Evolutionary conservation across 1,140 invertebrate species (phyloP), one percentile per base, ranked within the genome.

Genomic region (Drosophila ohnishii): DNA sequence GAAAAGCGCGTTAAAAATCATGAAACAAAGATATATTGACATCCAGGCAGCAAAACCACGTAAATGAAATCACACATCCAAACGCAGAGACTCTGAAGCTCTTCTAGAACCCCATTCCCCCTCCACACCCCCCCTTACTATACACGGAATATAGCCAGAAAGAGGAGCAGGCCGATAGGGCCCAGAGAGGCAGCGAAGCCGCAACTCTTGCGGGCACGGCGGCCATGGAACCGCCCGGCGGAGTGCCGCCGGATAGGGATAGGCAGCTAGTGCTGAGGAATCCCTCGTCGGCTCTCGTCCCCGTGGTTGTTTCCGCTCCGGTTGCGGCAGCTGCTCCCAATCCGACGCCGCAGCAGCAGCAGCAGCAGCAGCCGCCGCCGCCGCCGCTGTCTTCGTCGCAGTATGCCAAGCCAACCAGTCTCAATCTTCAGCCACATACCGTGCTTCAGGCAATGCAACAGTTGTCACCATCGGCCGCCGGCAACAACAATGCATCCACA

Each of bases 221-320:
- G 73, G 81, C 59, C 65, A 91, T 91, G 90, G 90, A 91, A 78
- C 90, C 90, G 44, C 69, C 81, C 65, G 80, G 90, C 56, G 80
- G 73, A 13, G 35, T 78, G 16, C 77, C 82, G 55, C 80, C 86
- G 47, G 83, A 91, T 47, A 81, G 67, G 75, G 82, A 90, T 63
- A 70, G 73, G 34, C 80, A 87, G 67, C 64, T 85, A 59, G 80
- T 83, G 53, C 51, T 75, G 2, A 60, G 71, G 5, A 80, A 73
- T 42, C 50, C 40, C 45, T 39, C 75, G 28, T 63, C 72, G 42
- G 61, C 65, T 14, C 53, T 77, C 1, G 64, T 69, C 2, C 75
- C 74, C 22, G 37, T 75, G 25, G 39, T 53, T 19, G 55, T 56
- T n/a, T 48, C 51, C 32, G 48, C 51, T 57, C 51, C 65, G 34